Base-by-base conservation (phyloP, 92 coral and sea anemone genomes). In the Phenganax stokvisi region DNA sequence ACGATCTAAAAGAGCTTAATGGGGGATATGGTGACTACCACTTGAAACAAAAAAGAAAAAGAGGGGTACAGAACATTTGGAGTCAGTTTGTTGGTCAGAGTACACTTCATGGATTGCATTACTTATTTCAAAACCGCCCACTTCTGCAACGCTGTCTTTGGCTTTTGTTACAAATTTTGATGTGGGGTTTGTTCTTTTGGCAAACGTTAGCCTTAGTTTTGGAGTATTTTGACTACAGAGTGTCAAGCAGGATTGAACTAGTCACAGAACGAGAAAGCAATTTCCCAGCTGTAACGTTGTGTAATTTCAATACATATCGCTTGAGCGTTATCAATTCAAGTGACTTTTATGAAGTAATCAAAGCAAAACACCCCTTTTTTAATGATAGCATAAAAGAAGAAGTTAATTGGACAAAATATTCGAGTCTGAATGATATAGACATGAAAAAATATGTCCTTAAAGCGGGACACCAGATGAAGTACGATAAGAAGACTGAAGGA, bases 281-380 rank as follows among this genome's bases (percentile, higher is more conserved):
- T 47, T 77, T 77, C 47, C 81, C 81, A 25, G 81, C 81, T 12
- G 81, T 77, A 56, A 77, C 81, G 25, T 27, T 77, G 54, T 77
- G 81, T 20, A 77, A 77, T 30, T 77, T 77, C 51, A 77, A 77
- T 44, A 37, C 9, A 54, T 77, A 77, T 47, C 81, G 81, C 30
- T 47, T 31, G 16, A 30, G 71, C 17, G 59, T 51, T 31, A 20
- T 77, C 16, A 59, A 60, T 47, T 13, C 44, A 16, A 28, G 51
- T 15, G 61, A 76, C 4, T 76, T 76, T 44, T 8, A 31, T 9
- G 28, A 76, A 7, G 61, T 76, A 9, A 29, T 76, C 10, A 3
- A 56, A 20, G 3, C 17, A 17, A 25, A 77, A 12, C 60, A 77
- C 37, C 71, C 81, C 10, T 60, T 77, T 20, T 60, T 77, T 20